Evolutionary conservation across 2,113 vertebrate genomes (phyloP), one percentile per base, ranked within the genome.

Genomic region (Dicentrarchus labrax): DNA sequence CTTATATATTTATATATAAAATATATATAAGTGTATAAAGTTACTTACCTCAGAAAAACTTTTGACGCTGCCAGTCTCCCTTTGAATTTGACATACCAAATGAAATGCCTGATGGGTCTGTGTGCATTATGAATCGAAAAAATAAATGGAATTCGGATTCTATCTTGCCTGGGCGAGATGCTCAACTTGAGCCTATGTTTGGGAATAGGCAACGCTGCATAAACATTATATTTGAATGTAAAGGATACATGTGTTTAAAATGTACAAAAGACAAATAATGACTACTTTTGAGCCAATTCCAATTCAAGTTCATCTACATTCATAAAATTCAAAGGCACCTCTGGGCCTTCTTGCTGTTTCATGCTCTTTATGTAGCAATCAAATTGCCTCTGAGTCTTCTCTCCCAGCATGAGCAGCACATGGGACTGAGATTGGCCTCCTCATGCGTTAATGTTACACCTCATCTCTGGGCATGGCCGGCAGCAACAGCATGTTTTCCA

Each of bases 381-480:
- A 73, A 64, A 70, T 76, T 4, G 1, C 64, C 80, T 48, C 53
- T 0, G 70, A 80, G 76, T 51, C 68, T 53, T 64, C 56, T 65
- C 59, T 72, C 76, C 24, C 81, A 72, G 82, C 76, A 13, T 45
- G 76, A 67, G 54, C 3, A 68, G 66, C 79, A 76, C 51, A 60
- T 41, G 66, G 76, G 53, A 67, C 60, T 39, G 57, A 57, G 68
- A 85, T 73, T 67, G 83, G 76, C 75, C 82, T 88, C 79, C 59
- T 82, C 22, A 0, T 51, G 57, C 1, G 57, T 82, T 83, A 80
- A 87, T 75, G 83, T 82, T 85, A 82, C 81, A 86, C 78, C 88
- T 89, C 91, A 43, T 88, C 78, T 83, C 5, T 64, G 22, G 86
- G 86, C 83, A 72, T 68, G 70, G 76, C 90, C 80, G 9, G 22